These are phyloP conservation scores for Pampus argenteus DNA, from an alignment of 2,797 vertebrate genomes.

Conservation along the genomic window DNA sequence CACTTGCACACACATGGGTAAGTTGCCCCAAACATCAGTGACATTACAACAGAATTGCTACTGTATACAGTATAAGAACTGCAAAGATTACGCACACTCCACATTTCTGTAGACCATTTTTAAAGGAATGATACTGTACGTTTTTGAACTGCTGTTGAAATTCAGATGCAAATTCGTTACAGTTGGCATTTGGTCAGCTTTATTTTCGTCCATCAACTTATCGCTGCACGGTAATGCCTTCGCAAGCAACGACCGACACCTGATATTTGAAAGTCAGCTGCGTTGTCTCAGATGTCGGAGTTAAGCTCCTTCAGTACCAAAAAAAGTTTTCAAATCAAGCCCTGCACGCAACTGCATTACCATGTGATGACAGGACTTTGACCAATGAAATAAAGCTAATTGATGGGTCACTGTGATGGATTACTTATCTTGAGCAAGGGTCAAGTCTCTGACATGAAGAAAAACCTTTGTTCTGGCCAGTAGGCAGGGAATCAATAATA, in stretches of 20 bases:
- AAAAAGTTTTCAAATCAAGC: slow-evolving; percentile 4
- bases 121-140: neutral
- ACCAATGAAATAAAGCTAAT: slow-evolving; percentile 17
- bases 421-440: slow-evolving; percentile 6
- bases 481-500: neutral
- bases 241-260: slow-evolving; percentile 14
- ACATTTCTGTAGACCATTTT: neutral
- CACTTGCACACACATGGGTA: slow-evolving; percentile 62
- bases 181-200: neutral
- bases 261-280: slow-evolving; percentile 34
- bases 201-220: slow-evolving; percentile 5
- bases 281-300: slow-evolving; percentile 19
- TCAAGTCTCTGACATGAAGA: neutral
- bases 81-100: slow-evolving; percentile 1
- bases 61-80: neutral
- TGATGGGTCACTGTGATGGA: slow-evolving; percentile 8
- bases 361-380: slow-evolving; percentile 16
- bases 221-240: neutral
- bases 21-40: slow-evolving; percentile 17
- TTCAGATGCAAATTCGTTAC: neutral
- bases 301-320: neutral
- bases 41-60: neutral
- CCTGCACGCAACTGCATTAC: neutral
- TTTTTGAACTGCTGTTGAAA: slow-evolving; percentile 10
- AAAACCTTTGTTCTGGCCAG: neutral